Evolutionary conservation across 2,113 vertebrate species (phyloP).

Genomic region (Solea solea): DNA sequence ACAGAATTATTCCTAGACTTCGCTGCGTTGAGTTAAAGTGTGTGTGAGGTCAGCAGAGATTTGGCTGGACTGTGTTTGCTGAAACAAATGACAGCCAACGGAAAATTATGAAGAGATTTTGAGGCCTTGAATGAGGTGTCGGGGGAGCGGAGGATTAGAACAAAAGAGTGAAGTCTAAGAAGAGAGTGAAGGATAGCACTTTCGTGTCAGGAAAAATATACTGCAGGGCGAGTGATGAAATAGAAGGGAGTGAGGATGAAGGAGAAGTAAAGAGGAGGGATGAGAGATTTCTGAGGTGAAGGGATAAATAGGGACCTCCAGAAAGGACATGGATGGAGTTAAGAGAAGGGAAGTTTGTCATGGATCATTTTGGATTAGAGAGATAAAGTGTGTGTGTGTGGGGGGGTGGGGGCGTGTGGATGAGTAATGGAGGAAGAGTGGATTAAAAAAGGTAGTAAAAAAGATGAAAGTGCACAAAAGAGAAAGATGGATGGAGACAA

Average conservation of each 20-base stretch:
- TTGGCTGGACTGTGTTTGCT: not conserved
- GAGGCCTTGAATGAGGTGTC: not conserved
- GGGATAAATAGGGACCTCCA: slow-evolving; percentile 1
- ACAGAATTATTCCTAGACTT: too few species aligned
- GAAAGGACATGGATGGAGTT: not conserved
- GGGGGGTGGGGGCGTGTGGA: not conserved
- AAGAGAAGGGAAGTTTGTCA: slow-evolving; percentile 4
- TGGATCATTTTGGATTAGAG: slow-evolving; percentile 21
- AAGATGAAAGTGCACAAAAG: slow-evolving; percentile 28
- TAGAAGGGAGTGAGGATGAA: not conserved
- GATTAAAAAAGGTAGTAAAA: slow-evolving; percentile 21
- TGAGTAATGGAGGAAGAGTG: slow-evolving; percentile 13
- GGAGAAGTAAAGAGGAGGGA: not conserved
- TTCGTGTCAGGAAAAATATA: not conserved
- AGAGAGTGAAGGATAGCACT: not conserved
- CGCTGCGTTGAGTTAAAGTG: too few species aligned
- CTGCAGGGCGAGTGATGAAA: not conserved
- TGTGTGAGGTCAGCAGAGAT: not conserved
- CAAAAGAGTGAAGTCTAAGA: slow-evolving; percentile 1
- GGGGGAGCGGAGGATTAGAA: slow-evolving; percentile 11
- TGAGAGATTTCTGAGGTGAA: slow-evolving; percentile 11
- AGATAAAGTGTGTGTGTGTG: slow-evolving; percentile 4
- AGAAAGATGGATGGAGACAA: slow-evolving; percentile 32
- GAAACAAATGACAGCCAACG: slow-evolving; percentile 6
- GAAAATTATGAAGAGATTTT: slow-evolving; percentile 1